Conservation (phyloP, 2,113 vertebrate genomes). For the Tapirus terrestris region DNA sequence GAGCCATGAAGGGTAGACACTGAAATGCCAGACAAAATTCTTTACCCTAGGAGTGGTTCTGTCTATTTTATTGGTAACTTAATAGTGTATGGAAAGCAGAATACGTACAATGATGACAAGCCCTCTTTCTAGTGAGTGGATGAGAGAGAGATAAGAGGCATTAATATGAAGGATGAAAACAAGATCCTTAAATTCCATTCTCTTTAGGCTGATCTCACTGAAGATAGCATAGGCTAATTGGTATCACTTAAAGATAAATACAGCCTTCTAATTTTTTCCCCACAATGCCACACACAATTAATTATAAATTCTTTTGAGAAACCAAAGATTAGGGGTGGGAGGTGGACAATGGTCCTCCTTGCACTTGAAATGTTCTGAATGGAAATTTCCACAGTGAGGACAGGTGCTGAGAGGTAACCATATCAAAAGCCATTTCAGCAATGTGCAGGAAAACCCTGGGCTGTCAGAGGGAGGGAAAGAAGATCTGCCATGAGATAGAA, state of each 20-base stretch:
- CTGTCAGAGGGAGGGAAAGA: not conserved
- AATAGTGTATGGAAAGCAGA: not conserved
- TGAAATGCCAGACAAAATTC: not conserved
- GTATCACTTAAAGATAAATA: not conserved
- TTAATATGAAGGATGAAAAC: not conserved
- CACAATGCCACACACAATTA: not conserved
- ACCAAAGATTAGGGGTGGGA: not conserved
- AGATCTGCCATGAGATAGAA: not conserved
- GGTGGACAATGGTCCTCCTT: not conserved
- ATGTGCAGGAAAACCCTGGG: not conserved
- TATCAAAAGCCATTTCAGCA: not conserved
- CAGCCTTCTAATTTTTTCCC: not conserved
- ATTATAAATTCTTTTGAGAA: conserved; percentile 15
- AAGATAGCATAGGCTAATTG: not conserved
- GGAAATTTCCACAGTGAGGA: not conserved
- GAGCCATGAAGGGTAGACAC: not conserved
- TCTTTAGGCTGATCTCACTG: conserved; percentile 11
- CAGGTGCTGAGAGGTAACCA: not conserved
- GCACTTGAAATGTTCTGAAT: conserved; percentile 22
- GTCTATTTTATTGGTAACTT: conserved; percentile 25
- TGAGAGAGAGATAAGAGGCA: not conserved
- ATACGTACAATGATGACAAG: not conserved
- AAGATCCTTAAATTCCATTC: not conserved
- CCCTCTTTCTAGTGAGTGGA: not conserved
- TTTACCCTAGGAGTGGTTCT: not conserved